Evolutionary conservation across 2,113 vertebrate species (phyloP).

Genomic region (Asarcornis scutulata): DNA sequence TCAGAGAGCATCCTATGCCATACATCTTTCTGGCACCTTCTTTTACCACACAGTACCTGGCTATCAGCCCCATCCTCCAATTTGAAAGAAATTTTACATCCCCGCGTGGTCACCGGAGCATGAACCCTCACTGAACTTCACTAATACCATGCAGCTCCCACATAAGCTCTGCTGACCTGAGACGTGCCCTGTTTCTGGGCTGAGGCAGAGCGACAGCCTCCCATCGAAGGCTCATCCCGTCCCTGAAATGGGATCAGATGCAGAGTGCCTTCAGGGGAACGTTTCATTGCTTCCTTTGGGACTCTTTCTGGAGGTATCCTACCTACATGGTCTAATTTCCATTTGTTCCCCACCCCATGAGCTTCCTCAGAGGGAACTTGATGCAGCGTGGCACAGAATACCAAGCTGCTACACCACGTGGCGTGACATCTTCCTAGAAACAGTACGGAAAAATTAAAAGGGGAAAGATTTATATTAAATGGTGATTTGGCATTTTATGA

Average conservation of each 20-base stretch:
- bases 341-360: background rate
- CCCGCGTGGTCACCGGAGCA: background rate
- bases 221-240: background rate
- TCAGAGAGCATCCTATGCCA: background rate
- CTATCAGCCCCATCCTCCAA: background rate
- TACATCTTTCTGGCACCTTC: background rate
- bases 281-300: background rate
- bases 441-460: conserved; percentile 3
- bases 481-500: background rate
- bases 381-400: background rate
- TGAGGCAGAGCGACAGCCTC: background rate
- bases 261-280: background rate
- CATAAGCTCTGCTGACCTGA: background rate
- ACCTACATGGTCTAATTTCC: background rate
- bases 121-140: background rate
- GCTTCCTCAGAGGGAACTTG: background rate
- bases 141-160: background rate
- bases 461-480: background rate
- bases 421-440: background rate
- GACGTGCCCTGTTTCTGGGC: background rate
- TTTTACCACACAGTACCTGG: background rate
- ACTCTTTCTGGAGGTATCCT: background rate
- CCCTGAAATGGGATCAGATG: accelerated
- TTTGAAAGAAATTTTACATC: background rate
- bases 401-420: background rate